phyloP scores from a whole-genome alignment of 2,888 invertebrate genomes.

The Epistrophella euchroma region DNA sequence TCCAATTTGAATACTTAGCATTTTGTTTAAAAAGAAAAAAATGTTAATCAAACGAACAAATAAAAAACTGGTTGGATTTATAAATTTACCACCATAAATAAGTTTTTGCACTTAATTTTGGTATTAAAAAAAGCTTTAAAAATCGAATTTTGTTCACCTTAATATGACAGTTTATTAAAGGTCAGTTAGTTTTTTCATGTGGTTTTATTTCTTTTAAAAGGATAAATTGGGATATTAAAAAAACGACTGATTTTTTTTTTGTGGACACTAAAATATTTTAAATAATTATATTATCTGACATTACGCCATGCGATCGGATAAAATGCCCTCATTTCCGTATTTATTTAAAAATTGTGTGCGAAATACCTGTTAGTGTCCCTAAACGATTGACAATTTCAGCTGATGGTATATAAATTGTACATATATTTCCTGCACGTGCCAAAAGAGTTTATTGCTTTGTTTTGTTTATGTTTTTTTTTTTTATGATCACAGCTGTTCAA shows the following conservation, averaged over 20 bases:
- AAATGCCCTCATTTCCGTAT: conserved; percentile 14
- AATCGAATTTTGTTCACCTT: not conserved
- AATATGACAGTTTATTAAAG: conserved; percentile 17
- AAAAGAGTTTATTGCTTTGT: conserved; percentile 7
- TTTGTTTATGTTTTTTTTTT: not conserved
- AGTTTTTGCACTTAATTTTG: not conserved
- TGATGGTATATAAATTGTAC: not conserved
- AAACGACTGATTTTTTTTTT: not conserved
- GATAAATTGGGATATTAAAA: not conserved
- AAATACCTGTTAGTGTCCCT: not conserved
- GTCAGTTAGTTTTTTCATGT: conserved; percentile 10
- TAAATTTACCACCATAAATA: not conserved
- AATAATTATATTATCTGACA: not conserved
- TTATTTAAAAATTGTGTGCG: not conserved
- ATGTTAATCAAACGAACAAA: not conserved
- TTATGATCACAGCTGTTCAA: conserved; percentile 38
- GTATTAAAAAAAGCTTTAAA: not conserved
- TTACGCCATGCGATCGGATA: conserved; percentile 3
- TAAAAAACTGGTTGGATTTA: not conserved
- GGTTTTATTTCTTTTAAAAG: not conserved
- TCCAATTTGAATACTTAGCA: not conserved
- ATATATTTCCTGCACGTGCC: conserved; percentile 24
- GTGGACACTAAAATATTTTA: conserved; percentile 1
- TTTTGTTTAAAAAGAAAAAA: not conserved
- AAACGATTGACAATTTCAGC: not conserved